phyloP scores from a whole-genome alignment of 2,113 vertebrate species.

The Coturnix japonica region DNA sequence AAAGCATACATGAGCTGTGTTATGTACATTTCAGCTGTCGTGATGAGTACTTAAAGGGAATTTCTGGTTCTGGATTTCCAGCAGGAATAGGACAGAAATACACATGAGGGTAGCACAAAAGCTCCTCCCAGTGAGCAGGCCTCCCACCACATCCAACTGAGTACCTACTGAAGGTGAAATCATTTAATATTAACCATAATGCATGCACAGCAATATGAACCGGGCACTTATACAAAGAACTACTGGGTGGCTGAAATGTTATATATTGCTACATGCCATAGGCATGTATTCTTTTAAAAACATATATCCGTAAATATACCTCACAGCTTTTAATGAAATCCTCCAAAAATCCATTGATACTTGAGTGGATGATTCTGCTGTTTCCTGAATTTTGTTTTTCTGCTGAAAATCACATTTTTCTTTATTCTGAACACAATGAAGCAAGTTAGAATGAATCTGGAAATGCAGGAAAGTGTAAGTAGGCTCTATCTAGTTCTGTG shows the following conservation, averaged over 20 bases:
- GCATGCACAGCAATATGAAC: background rate
- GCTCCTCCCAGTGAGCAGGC: background rate
- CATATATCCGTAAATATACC: background rate
- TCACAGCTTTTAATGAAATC: slow-evolving; percentile 40
- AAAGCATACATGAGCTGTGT: background rate
- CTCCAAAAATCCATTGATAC: background rate
- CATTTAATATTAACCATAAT: background rate
- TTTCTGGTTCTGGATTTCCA: background rate
- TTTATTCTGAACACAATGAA: background rate
- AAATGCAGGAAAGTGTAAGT: background rate
- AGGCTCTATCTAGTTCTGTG: background rate
- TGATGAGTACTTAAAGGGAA: background rate
- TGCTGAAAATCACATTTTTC: background rate
- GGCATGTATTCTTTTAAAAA: background rate
- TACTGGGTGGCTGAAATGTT: slow-evolving; percentile 9
- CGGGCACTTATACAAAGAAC: background rate
- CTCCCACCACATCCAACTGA: background rate
- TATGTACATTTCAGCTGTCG: background rate
- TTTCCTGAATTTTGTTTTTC: background rate
- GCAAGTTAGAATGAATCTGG: background rate
- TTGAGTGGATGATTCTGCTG: background rate
- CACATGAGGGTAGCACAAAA: background rate
- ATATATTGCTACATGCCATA: background rate
- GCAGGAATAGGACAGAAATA: background rate
- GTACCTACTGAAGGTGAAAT: background rate